phyloP scores from a whole-genome alignment of 1,140 invertebrate species.

The Psix sp. region DNA sequence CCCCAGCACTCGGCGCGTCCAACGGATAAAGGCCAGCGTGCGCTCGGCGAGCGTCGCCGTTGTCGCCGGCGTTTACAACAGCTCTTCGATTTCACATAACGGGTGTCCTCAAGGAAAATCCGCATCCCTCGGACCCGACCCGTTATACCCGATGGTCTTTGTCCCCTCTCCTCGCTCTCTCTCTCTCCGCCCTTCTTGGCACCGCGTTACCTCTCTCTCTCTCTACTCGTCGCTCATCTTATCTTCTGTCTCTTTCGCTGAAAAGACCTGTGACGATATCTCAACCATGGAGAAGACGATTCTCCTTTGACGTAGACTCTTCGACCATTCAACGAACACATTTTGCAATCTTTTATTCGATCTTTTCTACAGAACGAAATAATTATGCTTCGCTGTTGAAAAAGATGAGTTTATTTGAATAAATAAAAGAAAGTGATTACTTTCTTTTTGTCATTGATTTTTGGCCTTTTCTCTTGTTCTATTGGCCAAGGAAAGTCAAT shows the following conservation, averaged over 20 bases:
- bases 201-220: constrained; percentile 1
- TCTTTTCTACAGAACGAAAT: too few species aligned
- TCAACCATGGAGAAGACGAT: constrained; percentile 34
- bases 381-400: too few species aligned
- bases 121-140: constrained; percentile 27
- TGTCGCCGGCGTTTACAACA: too few species aligned
- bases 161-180: constrained; percentile 21
- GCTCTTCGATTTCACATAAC: constrained; percentile 56
- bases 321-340: background rate
- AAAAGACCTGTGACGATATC: constrained; percentile 26
- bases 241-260: constrained; percentile 5
- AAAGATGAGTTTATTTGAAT: too few species aligned
- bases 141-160: constrained; percentile 41
- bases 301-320: constrained; percentile 9
- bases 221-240: constrained; percentile 1
- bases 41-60: background rate
- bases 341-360: too few species aligned
- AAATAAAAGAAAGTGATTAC: too few species aligned
- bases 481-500: too few species aligned
- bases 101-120: constrained; percentile 49
- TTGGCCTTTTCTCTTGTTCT: too few species aligned
- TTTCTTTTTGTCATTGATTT: too few species aligned
- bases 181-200: background rate
- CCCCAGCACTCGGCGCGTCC: too few species aligned
- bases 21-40: constrained; percentile 31